Evolutionary conservation across 2,888 invertebrate species (phyloP).

Genomic region (Deroplatys truncata): DNA sequence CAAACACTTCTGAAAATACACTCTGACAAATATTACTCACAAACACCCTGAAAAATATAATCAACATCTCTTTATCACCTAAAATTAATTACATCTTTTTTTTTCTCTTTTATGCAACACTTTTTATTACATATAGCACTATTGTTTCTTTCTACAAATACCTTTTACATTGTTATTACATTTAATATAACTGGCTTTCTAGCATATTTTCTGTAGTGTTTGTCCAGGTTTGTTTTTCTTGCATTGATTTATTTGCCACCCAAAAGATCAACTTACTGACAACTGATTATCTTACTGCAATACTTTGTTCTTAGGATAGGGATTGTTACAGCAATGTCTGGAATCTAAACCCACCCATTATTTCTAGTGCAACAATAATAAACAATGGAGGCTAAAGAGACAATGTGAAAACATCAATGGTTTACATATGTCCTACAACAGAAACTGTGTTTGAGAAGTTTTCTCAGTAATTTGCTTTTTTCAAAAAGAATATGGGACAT

Average conservation of each 20-base stretch:
- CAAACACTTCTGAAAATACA: not conserved
- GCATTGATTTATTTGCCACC: not conserved
- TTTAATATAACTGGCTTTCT: not conserved
- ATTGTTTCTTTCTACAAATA: not conserved
- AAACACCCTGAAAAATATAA: not conserved
- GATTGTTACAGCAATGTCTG: not conserved
- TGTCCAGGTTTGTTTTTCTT: not conserved
- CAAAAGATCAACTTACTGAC: not conserved
- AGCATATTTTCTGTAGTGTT: not conserved
- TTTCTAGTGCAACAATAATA: not conserved
- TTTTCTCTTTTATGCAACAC: not conserved
- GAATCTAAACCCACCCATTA: not conserved
- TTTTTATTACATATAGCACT: not conserved
- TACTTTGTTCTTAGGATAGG: not conserved
- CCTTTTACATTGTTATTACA: not conserved
- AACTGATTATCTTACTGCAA: not conserved
- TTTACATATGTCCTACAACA: not conserved
- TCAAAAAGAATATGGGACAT: no score
- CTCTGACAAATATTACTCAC: not conserved
- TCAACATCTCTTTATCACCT: not conserved
- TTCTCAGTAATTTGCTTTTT: no score
- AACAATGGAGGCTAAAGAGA: not conserved
- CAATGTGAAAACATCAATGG: not conserved
- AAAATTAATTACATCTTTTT: not conserved
- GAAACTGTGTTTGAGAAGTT: not conserved